Evolutionary conservation across 2,888 invertebrate species (phyloP).

Genomic region (Monoplex corrugatus): DNA sequence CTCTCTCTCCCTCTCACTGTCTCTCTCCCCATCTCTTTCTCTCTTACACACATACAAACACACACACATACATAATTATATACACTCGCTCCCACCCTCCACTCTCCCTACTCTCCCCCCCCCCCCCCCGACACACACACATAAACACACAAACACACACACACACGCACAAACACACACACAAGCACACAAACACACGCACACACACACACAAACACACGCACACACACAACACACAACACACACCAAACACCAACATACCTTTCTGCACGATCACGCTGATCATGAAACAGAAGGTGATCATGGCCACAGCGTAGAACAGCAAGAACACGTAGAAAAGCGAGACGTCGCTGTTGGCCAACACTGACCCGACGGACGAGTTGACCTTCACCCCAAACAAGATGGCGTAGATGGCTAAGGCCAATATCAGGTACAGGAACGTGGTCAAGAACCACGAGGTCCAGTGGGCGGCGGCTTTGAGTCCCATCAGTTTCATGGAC

Average conservation of each 20-base stretch:
- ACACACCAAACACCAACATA: too few relatives aligned
- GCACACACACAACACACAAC: too few relatives aligned
- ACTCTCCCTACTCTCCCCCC: neutral
- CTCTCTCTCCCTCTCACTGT: too few relatives aligned
- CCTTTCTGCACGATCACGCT: conserved; percentile 91
- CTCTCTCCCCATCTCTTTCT: too few relatives aligned
- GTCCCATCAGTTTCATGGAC: conserved; percentile 94
- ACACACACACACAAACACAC: too few relatives aligned
- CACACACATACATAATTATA: too few relatives aligned
- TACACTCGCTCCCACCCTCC: too few relatives aligned
- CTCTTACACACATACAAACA: neutral
- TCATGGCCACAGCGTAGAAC: conserved; percentile 87
- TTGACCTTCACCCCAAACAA: conserved; percentile 74
- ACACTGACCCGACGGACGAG: conserved; percentile 61
- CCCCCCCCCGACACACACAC: neutral
- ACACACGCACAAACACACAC: too few relatives aligned
- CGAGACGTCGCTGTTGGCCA: conserved; percentile 83
- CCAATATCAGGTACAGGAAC: conserved; percentile 86
- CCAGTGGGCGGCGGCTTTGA: conserved; percentile 92
- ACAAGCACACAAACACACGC: too few relatives aligned
- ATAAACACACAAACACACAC: too few relatives aligned
- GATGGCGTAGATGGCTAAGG: conserved; percentile 83
- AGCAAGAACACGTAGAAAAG: conserved; percentile 88
- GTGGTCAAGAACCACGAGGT: conserved; percentile 91
- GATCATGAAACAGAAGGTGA: conserved; percentile 90